These are phyloP conservation scores for Pristionchus maxplancki DNA, from an alignment of 2,888 invertebrate species.

Conservation along the genomic window DNA sequence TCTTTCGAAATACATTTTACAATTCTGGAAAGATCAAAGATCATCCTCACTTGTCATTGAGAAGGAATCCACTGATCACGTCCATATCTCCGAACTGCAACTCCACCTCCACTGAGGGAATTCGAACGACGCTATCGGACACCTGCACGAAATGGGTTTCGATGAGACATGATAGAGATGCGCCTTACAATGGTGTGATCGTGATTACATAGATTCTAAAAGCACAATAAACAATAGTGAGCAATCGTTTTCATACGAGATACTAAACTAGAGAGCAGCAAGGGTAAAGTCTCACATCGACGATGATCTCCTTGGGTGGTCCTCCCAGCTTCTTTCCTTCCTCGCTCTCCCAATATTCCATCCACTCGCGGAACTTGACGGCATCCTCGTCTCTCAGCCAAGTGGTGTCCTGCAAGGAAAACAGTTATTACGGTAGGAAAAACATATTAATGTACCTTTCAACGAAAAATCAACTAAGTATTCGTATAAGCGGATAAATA, in stretches of 20 bases:
- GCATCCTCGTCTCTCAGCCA: neutral
- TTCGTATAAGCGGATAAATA: neutral
- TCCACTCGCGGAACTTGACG: slow-evolving; percentile 22
- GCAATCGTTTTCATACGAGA: too few species aligned
- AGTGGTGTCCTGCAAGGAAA: neutral
- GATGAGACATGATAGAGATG: neutral
- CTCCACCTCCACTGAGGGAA: neutral
- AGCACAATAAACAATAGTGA: too few species aligned
- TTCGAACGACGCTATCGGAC: neutral
- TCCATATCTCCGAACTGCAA: neutral
- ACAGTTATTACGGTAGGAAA: neutral
- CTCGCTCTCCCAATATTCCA: slow-evolving; percentile 33
- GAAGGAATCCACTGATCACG: neutral
- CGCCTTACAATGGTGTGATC: too few species aligned
- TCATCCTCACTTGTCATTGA: slow-evolving; percentile 42
- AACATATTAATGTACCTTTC: too few species aligned
- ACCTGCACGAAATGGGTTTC: neutral
- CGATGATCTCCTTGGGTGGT: neutral
- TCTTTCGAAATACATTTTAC: neutral
- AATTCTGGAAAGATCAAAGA: neutral
- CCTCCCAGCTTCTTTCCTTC: neutral
- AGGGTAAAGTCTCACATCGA: neutral
- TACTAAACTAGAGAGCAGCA: too few species aligned
- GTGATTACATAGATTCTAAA: too few species aligned
- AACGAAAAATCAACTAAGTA: too few species aligned